Conservation (phyloP, 2,888 invertebrate species). For the Unio delphinus region DNA sequence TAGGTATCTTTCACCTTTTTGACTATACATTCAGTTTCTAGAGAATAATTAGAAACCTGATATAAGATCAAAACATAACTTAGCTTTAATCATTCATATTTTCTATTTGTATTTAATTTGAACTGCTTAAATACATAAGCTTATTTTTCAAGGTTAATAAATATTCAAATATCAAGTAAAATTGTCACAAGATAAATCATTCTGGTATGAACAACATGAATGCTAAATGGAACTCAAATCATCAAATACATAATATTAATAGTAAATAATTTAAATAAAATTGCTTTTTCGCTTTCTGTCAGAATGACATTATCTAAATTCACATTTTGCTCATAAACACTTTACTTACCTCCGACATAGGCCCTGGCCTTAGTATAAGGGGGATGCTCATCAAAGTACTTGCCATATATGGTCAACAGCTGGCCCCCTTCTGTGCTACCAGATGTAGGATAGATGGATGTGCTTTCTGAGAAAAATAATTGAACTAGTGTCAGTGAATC, state of each 20-base stretch:
- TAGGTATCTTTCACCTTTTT: constrained; percentile 7
- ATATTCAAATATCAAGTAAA: not conserved
- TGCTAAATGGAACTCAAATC: not conserved
- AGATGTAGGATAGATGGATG: constrained; percentile 7
- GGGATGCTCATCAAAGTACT: constrained; percentile 33
- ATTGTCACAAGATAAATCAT: too few relatives aligned
- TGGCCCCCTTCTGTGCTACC: constrained; percentile 28
- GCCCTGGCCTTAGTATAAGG: constrained; percentile 8
- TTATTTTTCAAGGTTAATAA: too few relatives aligned
- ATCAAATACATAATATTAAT: too few relatives aligned
- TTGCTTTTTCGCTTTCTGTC: too few relatives aligned
- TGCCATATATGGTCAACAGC: constrained; percentile 38
- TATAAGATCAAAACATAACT: not conserved
- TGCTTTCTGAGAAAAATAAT: not conserved
- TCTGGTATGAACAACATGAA: not conserved
- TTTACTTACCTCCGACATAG: constrained; percentile 21
- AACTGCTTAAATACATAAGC: too few relatives aligned
- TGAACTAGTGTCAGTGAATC: not conserved
- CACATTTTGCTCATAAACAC: not conserved
- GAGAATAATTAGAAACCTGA: not conserved
- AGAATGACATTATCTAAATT: not conserved
- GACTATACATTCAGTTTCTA: constrained; percentile 16
- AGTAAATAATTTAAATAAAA: too few relatives aligned
- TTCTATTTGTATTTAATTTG: too few relatives aligned
- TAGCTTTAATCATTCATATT: too few relatives aligned